phyloP scores from a whole-genome alignment of 2,888 invertebrate genomes.

The Sinohyriopsis cumingii region DNA sequence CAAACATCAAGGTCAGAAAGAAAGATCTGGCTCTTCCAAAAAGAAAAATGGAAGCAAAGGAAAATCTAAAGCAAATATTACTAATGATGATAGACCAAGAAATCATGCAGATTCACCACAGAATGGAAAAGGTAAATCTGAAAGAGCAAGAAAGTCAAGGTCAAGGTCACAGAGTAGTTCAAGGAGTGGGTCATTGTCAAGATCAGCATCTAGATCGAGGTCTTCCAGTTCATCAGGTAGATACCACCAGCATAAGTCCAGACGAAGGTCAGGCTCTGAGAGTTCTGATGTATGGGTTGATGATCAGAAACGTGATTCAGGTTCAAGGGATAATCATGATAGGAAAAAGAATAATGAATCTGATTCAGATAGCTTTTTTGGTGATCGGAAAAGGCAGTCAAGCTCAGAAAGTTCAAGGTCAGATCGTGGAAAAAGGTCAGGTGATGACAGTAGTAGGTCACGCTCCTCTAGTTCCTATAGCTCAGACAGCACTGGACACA shows the following conservation, averaged over 20 bases:
- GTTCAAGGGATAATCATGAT: slow-evolving; percentile 1
- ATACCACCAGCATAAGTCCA: neutral
- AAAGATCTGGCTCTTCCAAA: slow-evolving; percentile 32
- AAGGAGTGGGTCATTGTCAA: slow-evolving; percentile 26
- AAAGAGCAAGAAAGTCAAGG: slow-evolving; percentile 13
- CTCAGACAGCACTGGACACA: no score
- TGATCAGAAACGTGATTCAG: no score
- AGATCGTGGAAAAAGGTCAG: no score
- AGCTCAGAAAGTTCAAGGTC: no score
- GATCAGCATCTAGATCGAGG: slow-evolving; percentile 14
- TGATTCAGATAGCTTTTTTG: no score
- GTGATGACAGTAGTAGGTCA: no score
- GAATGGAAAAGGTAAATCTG: slow-evolving; percentile 2
- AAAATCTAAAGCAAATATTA: slow-evolving; percentile 10
- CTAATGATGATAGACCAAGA: slow-evolving; percentile 19
- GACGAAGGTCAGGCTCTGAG: slow-evolving; percentile 11
- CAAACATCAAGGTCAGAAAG: slow-evolving; percentile 11
- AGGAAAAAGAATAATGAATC: slow-evolving; percentile 6
- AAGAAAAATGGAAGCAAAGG: slow-evolving; percentile 27
- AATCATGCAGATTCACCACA: neutral
- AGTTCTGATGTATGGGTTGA: slow-evolving; percentile 6
- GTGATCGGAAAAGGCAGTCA: no score
- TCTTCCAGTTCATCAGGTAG: neutral
- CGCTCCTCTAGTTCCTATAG: no score
- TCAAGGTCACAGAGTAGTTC: slow-evolving; percentile 25